Conservation (phyloP, 1,140 invertebrate species). For the Nilaparvata lugens region DNA sequence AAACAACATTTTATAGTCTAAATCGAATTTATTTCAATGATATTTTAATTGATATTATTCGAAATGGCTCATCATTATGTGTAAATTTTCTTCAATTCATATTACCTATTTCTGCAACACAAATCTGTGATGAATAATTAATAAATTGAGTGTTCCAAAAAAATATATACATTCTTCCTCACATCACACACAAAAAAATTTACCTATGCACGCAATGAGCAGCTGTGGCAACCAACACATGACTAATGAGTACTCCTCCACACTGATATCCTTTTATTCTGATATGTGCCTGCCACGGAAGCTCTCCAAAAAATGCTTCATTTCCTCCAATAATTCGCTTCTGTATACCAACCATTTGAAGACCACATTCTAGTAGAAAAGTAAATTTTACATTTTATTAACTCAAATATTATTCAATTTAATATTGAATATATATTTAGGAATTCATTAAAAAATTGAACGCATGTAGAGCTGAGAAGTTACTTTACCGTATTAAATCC, state of each 20-base stretch:
- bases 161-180: background rate
- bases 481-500: too few relatives aligned
- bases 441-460: too few relatives aligned
- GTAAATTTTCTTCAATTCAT: too few relatives aligned
- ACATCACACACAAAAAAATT: background rate
- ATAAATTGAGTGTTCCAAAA: background rate
- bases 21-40: too few relatives aligned
- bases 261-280: slow-evolving; percentile 73
- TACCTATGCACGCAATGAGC: slow-evolving; percentile 62
- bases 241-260: slow-evolving; percentile 55
- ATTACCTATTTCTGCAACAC: background rate
- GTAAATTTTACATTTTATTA: too few relatives aligned
- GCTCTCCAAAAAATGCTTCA: slow-evolving; percentile 61
- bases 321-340: slow-evolving; percentile 69
- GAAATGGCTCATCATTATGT: too few relatives aligned
- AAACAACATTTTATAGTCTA: too few relatives aligned
- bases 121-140: too few relatives aligned
- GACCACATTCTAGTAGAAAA: slow-evolving; percentile 48
- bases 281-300: slow-evolving; percentile 79
- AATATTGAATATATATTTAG: too few relatives aligned
- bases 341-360: slow-evolving; percentile 48
- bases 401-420: too few relatives aligned
- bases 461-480: too few relatives aligned
- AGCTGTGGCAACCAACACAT: slow-evolving; percentile 54
- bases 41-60: too few relatives aligned